Base-by-base conservation (phyloP, 2,888 invertebrate genomes). In the Magallana nippona region DNA sequence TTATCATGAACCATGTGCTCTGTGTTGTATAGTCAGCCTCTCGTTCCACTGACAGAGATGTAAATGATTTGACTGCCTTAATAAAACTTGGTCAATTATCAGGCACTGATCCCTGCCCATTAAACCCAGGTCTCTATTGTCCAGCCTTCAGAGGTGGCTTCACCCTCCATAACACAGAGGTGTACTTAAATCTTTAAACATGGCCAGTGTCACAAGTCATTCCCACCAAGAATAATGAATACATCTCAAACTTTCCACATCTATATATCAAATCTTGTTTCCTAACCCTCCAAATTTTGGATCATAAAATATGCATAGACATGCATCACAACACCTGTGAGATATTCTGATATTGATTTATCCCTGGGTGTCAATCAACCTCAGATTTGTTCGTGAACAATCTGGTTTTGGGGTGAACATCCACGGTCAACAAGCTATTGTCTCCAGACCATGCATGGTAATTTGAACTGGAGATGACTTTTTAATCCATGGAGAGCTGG, bases 381-480 rank as follows among this genome's bases (percentile, higher is more conserved):
- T 71, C 27, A 15, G 71, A 60, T 15, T 71, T 71, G 27, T 27
- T 5, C 10, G 71, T 71, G 71, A 71, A 27, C 71, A 71, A 27
- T 22, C 22, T 22, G 71, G 71, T 27, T 15, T 22, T 13, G 15
- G 15, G 71, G 71, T 71, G 71, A 71, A 71, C 15, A 27, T 22
- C 71, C 71, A 10, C 71, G 71, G 71, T 71, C 71, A 71, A 27
- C 10, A 15, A 27, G 11, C 11, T 13, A 71, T 71, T 71, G 71
- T 71, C 71, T 71, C 71, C 71, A 22, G 1, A 71, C 71, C 22
- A 10, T 27, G 71, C 71, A 71, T 13, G 27, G 71, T 71, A 71
- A 71, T 71, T 13, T 71, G 71, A 71, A 71, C 71, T 71, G 32
- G 32, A 71, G 22, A 71, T 71, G 71, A 71, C 71, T 71, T 71